Conservation (phyloP, 2,888 invertebrate species). For the Drosophila neotestacea region DNA sequence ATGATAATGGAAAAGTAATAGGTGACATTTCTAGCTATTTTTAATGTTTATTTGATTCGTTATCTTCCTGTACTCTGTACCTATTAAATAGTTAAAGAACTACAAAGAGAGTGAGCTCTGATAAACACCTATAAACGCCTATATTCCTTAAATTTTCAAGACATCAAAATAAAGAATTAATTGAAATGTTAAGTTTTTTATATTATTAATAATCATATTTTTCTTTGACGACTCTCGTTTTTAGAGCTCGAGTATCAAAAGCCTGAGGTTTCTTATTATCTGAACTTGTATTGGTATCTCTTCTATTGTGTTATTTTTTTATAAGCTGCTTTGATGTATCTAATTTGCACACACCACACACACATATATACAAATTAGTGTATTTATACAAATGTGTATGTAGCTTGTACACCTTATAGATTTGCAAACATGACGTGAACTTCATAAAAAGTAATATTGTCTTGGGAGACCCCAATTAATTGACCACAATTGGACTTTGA, state of each 20-base stretch:
- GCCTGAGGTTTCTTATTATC: slow-evolving; percentile 10
- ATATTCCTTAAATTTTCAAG: neutral
- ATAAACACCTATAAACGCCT: no score
- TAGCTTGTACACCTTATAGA: slow-evolving; percentile 4
- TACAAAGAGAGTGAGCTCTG: no score
- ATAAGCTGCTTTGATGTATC: slow-evolving; percentile 10
- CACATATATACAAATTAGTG: neutral
- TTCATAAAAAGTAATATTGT: neutral
- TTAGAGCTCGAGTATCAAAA: neutral
- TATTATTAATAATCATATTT: neutral
- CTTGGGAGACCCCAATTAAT: slow-evolving; percentile 9
- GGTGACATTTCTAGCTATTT: neutral
- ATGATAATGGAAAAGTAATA: no score
- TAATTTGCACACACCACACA: slow-evolving; percentile 12
- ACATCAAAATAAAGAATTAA: neutral
- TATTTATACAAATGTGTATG: neutral
- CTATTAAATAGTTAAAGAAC: neutral
- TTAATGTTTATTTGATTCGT: neutral
- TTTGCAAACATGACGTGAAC: neutral
- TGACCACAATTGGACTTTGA: neutral
- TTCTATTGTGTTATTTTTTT: slow-evolving; percentile 5
- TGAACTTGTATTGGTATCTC: neutral
- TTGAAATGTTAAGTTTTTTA: neutral
- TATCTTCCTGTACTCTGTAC: neutral
- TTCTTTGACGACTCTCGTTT: slow-evolving; percentile 5